A percentile compares a stretch with the other conserved stretches of the same genome.
phyloP scores from a whole-genome alignment of 2,888 invertebrate genomes.

The Ormyrus pomaceus region DNA sequence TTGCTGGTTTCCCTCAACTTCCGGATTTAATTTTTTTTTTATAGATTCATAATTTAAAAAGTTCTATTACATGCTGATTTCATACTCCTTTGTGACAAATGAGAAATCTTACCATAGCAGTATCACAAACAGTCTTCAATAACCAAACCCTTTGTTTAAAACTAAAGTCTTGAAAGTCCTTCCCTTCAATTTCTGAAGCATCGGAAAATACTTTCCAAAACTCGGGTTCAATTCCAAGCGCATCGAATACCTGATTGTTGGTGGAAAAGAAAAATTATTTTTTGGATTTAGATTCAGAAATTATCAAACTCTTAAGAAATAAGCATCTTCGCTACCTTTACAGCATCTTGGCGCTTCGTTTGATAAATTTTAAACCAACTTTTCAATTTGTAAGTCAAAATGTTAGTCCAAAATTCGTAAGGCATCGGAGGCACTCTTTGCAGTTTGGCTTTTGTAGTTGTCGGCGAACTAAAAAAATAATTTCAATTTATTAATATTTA shows the following conservation, averaged over 20 bases:
- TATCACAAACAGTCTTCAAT: conserved; percentile 79
- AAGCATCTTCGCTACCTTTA: conserved; percentile 24
- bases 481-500: not conserved
- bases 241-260: conserved; percentile 75
- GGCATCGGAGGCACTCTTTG: conserved; percentile 78
- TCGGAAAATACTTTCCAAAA: conserved; percentile 78
- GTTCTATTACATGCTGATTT: no score
- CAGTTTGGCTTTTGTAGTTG: conserved; percentile 70
- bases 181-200: conserved; percentile 75
- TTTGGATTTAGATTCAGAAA: no score
- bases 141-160: conserved; percentile 78
- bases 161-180: conserved; percentile 77
- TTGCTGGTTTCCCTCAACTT: no score
- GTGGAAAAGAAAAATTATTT: conserved; percentile 7
- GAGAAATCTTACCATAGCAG: conserved; percentile 65
- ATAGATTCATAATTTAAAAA: not conserved
- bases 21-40: not conserved
- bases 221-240: conserved; percentile 77
- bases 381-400: conserved; percentile 75
- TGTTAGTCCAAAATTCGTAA: conserved; percentile 78
- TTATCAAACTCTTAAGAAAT: not conserved
- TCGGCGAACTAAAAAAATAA: conserved; percentile 67
- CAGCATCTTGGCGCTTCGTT: conserved; percentile 69
- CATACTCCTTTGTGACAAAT: no score
- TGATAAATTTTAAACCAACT: conserved; percentile 78